Percentiles rank a stretch among this genome's conserved stretches.
These are phyloP conservation scores for Acrobasis consociella DNA, from an alignment of 2,888 invertebrate species.

Conservation along the genomic window DNA sequence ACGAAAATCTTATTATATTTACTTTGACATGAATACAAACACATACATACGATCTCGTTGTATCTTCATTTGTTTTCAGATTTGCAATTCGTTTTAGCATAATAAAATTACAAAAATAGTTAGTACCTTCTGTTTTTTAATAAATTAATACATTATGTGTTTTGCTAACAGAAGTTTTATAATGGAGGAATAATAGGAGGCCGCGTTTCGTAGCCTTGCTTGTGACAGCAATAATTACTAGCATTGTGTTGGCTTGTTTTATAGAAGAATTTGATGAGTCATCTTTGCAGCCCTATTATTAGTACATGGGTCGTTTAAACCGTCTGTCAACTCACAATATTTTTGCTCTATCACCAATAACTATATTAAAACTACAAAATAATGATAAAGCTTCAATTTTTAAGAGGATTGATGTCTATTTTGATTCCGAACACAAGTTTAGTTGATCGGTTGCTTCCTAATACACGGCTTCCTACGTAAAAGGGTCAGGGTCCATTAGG, in stretches of 20 bases:
- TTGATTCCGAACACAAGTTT: slow-evolving; percentile 11
- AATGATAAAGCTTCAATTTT: not conserved
- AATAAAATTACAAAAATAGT: too few species aligned
- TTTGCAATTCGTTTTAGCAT: not conserved
- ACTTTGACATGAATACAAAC: too few species aligned
- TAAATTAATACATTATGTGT: too few species aligned
- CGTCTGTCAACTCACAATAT: too few species aligned
- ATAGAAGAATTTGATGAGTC: not conserved
- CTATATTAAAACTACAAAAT: too few species aligned
- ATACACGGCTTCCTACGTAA: slow-evolving; percentile 17
- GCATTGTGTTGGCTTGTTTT: not conserved
- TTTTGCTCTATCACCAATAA: too few species aligned
- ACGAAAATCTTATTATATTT: not conserved
- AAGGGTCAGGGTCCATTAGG: slow-evolving; percentile 14
- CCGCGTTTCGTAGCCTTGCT: not conserved
- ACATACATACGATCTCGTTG: too few species aligned
- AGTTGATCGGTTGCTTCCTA: slow-evolving; percentile 20
- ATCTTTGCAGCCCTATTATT: not conserved
- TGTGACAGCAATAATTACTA: not conserved
- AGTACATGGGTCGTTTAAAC: not conserved
- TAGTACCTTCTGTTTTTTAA: too few species aligned
- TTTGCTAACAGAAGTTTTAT: too few species aligned
- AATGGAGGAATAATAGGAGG: too few species aligned
- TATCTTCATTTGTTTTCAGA: not conserved
- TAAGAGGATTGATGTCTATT: slow-evolving; percentile 3